phyloP scores from a whole-genome alignment of 2,797 vertebrate genomes.

The Artibeus jamaicensis region DNA sequence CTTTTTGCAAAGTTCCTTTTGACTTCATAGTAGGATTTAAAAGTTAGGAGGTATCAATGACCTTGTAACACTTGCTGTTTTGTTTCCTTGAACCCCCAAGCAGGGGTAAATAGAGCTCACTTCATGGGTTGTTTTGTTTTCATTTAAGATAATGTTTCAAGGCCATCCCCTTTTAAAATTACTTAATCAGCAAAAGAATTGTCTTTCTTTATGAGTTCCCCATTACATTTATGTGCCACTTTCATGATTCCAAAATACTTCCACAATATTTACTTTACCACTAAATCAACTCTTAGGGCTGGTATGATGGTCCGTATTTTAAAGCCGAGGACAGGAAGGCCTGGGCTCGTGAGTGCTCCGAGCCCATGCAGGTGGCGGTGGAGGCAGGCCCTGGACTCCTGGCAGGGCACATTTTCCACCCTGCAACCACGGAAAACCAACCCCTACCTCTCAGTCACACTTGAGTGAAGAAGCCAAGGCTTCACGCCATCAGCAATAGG shows the following conservation, averaged over 20 bases:
- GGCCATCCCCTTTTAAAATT: background rate
- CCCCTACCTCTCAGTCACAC: background rate
- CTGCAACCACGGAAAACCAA: background rate
- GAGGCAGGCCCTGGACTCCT: background rate
- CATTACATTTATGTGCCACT: background rate
- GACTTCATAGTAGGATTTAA: background rate
- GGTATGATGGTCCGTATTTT: background rate
- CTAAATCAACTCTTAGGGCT: background rate
- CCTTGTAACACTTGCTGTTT: conserved; percentile 12
- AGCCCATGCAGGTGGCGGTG: background rate
- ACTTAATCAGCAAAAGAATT: background rate
- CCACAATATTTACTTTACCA: background rate
- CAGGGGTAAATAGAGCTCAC: conserved; percentile 5
- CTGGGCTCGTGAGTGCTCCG: background rate
- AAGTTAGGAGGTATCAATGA: background rate
- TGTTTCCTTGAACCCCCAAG: conserved; percentile 33
- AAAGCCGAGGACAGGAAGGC: background rate
- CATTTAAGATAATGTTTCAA: background rate
- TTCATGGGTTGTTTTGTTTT: conserved; percentile 13
- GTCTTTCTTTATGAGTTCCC: background rate
- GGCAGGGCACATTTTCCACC: background rate
- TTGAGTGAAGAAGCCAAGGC: background rate
- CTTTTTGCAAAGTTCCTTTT: background rate
- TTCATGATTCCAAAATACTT: background rate
- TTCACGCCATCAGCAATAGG: background rate